Evolutionary conservation across 2,888 invertebrate genomes (phyloP).

Genomic region (Athalia cordata): DNA sequence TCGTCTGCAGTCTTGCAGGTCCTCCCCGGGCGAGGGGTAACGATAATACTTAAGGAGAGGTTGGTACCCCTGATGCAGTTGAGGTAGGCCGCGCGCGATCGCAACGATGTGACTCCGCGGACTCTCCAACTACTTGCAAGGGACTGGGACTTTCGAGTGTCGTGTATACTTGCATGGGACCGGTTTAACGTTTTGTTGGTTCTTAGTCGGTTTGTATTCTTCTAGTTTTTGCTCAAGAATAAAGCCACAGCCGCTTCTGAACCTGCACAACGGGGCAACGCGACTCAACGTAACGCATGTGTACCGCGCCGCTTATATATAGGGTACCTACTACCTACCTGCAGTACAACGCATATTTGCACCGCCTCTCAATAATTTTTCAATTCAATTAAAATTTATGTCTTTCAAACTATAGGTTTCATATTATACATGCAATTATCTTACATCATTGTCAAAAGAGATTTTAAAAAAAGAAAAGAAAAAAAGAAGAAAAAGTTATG

Average conservation of each 20-base stretch:
- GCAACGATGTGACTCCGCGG: neutral
- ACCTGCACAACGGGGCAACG: neutral
- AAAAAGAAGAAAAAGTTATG: no score
- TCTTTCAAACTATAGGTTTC: no score
- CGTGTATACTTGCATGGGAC: conserved; percentile 33
- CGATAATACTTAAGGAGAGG: conserved; percentile 5
- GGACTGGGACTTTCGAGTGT: conserved; percentile 42
- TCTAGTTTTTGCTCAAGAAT: conserved; percentile 38
- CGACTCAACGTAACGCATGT: no score
- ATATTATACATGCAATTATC: no score
- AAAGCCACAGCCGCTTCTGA: conserved; percentile 21
- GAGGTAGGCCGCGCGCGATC: conserved; percentile 28
- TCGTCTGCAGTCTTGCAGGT: no score
- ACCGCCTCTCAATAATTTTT: no score
- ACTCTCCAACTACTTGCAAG: conserved; percentile 27
- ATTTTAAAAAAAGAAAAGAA: no score
- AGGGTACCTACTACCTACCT: neutral
- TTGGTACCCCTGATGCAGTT: conserved; percentile 31
- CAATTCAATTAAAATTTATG: no score
- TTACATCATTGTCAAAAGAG: no score
- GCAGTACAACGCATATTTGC: neutral
- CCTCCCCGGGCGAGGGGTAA: neutral
- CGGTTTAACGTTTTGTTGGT: conserved; percentile 43
- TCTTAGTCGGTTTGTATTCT: conserved; percentile 44
- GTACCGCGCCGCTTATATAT: no score